These are phyloP conservation scores for Anguilla anguilla DNA, from an alignment of 2,797 vertebrate genomes.

Conservation along the genomic window DNA sequence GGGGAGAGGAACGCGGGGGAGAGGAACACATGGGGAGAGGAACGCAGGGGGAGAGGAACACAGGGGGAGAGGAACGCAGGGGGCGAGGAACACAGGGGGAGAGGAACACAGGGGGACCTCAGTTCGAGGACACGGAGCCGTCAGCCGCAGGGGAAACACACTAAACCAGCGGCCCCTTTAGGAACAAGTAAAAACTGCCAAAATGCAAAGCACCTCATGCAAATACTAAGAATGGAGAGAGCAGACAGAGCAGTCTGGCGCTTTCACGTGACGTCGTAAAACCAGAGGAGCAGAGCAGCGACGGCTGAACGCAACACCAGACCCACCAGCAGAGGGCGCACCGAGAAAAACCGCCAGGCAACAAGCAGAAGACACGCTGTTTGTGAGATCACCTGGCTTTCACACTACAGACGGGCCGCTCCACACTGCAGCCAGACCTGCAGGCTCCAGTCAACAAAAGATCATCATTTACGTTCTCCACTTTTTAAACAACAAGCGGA, in stretches of 20 bases:
- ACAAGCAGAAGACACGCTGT: not conserved
- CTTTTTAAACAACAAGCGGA: not conserved
- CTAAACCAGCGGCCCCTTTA: not conserved
- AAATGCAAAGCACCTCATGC: not conserved
- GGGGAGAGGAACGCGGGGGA: too few species aligned
- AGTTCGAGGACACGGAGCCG: not conserved
- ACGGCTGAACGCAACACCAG: not conserved
- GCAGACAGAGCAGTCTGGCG: not conserved
- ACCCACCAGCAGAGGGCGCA: not conserved
- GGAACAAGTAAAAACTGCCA: not conserved
- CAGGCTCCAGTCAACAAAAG: not conserved
- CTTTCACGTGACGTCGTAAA: not conserved
- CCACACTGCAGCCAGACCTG: not conserved
- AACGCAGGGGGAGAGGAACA: too few species aligned
- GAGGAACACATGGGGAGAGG: too few species aligned
- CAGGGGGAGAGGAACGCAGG: too few species aligned
- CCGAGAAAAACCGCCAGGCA: not conserved
- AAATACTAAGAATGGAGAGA: not conserved
- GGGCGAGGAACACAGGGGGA: too few species aligned
- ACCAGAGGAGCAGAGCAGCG: not conserved
- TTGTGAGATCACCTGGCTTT: not conserved
- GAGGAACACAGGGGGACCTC: not conserved
- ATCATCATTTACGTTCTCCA: not conserved
- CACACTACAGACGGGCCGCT: not conserved
- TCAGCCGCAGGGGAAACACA: not conserved